phyloP scores from a whole-genome alignment of 2,113 vertebrate species.

The Takifugu bimaculatus region DNA sequence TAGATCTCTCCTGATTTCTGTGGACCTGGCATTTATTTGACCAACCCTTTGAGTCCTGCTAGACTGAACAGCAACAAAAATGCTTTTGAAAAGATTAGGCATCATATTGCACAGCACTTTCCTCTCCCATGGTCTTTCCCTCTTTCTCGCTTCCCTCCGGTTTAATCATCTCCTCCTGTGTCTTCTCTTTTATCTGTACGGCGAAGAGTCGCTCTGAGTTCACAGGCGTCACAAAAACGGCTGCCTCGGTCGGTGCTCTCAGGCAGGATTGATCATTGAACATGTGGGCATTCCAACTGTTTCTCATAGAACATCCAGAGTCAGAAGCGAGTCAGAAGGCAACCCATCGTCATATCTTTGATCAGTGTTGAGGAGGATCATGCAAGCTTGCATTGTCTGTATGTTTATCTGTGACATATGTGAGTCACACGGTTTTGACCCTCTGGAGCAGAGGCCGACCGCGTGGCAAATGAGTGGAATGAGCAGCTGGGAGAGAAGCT shows the following conservation, averaged over 20 bases:
- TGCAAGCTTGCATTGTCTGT: not conserved
- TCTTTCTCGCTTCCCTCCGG: not conserved
- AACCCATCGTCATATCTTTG: too few species aligned
- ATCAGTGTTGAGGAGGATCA: not conserved
- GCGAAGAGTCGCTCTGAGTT: not conserved
- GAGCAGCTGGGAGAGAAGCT: not conserved
- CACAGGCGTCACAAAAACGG: too few species aligned
- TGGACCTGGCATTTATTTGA: too few species aligned
- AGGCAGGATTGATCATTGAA: too few species aligned
- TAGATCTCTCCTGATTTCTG: too few species aligned
- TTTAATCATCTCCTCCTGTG: not conserved
- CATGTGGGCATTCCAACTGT: too few species aligned
- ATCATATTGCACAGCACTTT: not conserved
- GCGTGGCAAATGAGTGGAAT: slow-evolving; percentile 12
- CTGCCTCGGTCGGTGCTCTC: too few species aligned
- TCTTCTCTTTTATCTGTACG: not conserved
- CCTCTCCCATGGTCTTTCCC: not conserved
- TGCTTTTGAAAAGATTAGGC: not conserved
- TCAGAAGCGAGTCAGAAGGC: too few species aligned
- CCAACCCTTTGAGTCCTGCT: too few species aligned
- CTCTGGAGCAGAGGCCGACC: not conserved
- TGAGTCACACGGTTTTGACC: slow-evolving; percentile 1
- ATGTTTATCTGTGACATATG: not conserved
- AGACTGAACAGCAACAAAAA: not conserved
- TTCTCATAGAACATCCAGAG: too few species aligned